Percentiles rank a stretch among this genome's conserved stretches.
Evolutionary conservation across 2,113 vertebrate species (phyloP).

Genomic region (Paralichthys olivaceus): DNA sequence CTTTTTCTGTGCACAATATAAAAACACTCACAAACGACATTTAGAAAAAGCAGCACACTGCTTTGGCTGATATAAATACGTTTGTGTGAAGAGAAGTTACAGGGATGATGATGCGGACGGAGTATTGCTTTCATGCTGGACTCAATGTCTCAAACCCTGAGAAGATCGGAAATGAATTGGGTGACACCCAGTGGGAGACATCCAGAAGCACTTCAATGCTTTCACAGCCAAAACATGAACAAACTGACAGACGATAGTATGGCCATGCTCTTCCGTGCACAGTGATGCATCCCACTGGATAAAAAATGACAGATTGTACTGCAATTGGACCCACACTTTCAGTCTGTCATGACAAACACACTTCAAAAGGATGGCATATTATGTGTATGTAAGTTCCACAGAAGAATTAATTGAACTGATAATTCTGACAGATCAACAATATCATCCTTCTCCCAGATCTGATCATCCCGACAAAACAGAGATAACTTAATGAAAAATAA

Average conservation of each 20-base stretch:
- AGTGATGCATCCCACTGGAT: background rate
- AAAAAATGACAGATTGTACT: conserved; percentile 34
- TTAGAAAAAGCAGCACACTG: conserved; percentile 86
- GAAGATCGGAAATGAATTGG: conserved; percentile 55
- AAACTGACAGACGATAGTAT: background rate
- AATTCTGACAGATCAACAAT: background rate
- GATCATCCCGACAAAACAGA: conserved; percentile 17
- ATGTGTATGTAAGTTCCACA: conserved; percentile 10
- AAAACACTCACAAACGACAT: conserved; percentile 83
- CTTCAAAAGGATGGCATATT: background rate
- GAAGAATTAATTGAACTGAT: conserved; percentile 6
- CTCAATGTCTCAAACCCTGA: conserved; percentile 73
- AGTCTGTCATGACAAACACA: conserved; percentile 7
- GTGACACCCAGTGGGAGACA: conserved; percentile 38
- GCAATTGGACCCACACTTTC: conserved; percentile 43
- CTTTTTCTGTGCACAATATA: conserved; percentile 86
- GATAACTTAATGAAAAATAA: conserved; percentile 37
- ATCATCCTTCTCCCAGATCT: background rate
- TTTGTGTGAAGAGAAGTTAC: conserved; percentile 35
- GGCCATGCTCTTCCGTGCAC: conserved; percentile 1
- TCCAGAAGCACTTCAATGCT: conserved; percentile 15
- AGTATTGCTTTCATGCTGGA: conserved; percentile 89
- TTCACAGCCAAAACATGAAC: background rate
- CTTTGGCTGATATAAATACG: conserved; percentile 94
- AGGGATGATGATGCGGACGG: conserved; percentile 20